phyloP scores from a whole-genome alignment of 1,140 invertebrate genomes.

The Acromyrmex echinatior region DNA sequence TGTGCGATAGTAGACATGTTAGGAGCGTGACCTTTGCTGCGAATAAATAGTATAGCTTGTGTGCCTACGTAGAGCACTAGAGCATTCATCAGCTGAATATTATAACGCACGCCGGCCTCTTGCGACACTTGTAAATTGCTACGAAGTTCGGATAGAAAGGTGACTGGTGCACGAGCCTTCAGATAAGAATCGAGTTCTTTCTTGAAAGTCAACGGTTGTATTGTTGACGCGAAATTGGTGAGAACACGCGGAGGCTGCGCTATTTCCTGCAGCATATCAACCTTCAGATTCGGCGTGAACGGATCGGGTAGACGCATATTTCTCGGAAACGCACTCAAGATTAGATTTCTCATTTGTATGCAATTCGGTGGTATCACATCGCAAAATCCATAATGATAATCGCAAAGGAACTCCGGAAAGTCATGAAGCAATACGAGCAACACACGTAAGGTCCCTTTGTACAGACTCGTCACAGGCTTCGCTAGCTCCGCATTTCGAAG shows the following conservation, averaged over 20 bases:
- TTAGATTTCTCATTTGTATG: conserved; percentile 99
- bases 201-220: conserved; percentile 95
- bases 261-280: conserved; percentile 97
- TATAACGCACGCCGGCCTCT: conserved; percentile 96
- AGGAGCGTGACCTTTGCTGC: conserved; percentile 95
- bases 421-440: conserved; percentile 98
- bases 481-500: conserved; percentile 98
- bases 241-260: conserved; percentile 94
- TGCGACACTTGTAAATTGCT: conserved; percentile 95
- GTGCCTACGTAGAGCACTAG: conserved; percentile 99
- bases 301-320: conserved; percentile 99
- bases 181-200: conserved; percentile 99
- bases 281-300: conserved; percentile 98
- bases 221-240: conserved; percentile 95
- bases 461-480: conserved; percentile 96
- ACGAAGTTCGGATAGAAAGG: conserved; percentile 96
- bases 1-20: conserved; percentile 98
- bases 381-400: conserved; percentile 99
- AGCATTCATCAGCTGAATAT: conserved; percentile 98
- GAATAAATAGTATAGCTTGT: conserved; percentile 96
- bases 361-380: conserved; percentile 99
- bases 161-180: conserved; percentile 97
- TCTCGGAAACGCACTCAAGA: conserved; percentile 98
- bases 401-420: conserved; percentile 99
- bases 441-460: conserved; percentile 98